Percentiles rank a stretch among this genome's conserved stretches.
Conservation (phyloP, 92 coral and sea anemone species). For the Bergia sp. region DNA sequence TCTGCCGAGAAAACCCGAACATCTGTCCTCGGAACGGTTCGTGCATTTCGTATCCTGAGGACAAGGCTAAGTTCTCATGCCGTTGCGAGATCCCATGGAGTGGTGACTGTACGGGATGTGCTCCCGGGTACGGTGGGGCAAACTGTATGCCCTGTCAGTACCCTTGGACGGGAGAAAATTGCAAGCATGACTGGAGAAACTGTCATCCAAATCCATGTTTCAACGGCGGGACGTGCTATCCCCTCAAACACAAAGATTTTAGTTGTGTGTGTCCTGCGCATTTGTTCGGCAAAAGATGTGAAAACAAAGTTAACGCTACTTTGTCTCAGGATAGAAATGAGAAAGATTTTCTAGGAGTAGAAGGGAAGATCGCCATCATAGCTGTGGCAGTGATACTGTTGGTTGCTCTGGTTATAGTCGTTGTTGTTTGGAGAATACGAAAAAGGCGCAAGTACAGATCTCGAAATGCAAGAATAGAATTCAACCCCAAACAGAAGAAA, state of each 20-base stretch:
- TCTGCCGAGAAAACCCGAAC: conserved; percentile 62
- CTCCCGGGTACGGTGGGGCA: conserved; percentile 71
- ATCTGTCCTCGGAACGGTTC: conserved; percentile 74
- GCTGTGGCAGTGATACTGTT: conserved; percentile 48
- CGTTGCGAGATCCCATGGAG: conserved; percentile 76
- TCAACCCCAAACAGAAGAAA: conserved; percentile 42
- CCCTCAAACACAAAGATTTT: conserved; percentile 61
- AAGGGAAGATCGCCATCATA: conserved; percentile 56
- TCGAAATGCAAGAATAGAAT: conserved; percentile 60
- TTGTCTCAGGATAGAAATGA: conserved; percentile 8
- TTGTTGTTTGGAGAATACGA: conserved; percentile 54
- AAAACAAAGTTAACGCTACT: background rate
- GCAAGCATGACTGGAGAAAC: conserved; percentile 71
- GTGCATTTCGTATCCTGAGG: conserved; percentile 69
- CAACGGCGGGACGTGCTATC: conserved; percentile 72
- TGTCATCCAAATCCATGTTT: conserved; percentile 69
- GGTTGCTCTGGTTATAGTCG: conserved; percentile 41
- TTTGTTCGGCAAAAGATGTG: conserved; percentile 57
- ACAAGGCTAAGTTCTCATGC: conserved; percentile 57
- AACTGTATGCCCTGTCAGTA: conserved; percentile 66
- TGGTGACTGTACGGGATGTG: conserved; percentile 73
- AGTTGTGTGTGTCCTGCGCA: conserved; percentile 63
- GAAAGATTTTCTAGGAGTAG: conserved; percentile 40
- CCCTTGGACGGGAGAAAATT: conserved; percentile 79
- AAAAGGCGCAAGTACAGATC: conserved; percentile 61